Conservation (phyloP, 2,888 invertebrate species). For the Lasiommata megera region DNA sequence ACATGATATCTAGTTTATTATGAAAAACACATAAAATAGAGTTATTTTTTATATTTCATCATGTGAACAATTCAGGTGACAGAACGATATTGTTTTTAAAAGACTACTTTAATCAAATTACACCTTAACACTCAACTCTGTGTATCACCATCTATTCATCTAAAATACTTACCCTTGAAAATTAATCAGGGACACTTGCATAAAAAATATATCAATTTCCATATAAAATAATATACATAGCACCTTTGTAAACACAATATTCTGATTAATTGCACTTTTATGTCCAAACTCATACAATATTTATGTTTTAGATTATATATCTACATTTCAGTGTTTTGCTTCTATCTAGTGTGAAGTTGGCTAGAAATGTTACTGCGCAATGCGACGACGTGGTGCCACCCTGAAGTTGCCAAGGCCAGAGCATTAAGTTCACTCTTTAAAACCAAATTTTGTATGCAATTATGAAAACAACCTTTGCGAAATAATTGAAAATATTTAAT, state of each 20-base stretch:
- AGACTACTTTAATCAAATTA: background rate
- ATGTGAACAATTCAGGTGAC: no score
- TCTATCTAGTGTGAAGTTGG: slow-evolving; percentile 37
- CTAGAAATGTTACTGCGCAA: slow-evolving; percentile 34
- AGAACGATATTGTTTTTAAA: no score
- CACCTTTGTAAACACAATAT: background rate
- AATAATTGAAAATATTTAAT: no score
- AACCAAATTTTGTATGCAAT: no score
- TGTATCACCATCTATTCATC: background rate
- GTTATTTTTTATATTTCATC: no score
- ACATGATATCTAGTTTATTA: no score
- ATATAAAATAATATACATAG: background rate
- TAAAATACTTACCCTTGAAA: slow-evolving; percentile 1
- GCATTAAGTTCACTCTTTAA: background rate
- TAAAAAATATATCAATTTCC: background rate
- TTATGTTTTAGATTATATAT: slow-evolving; percentile 13
- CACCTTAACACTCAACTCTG: background rate
- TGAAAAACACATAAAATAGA: no score
- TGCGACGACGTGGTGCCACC: slow-evolving; percentile 38
- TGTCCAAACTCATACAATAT: slow-evolving; percentile 1
- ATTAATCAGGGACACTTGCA: background rate
- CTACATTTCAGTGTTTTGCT: slow-evolving; percentile 35
- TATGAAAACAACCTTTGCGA: no score
- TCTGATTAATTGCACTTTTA: background rate
- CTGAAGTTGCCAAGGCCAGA: slow-evolving; percentile 44